phyloP scores from a whole-genome alignment of 2,113 vertebrate genomes.

The Lepus americanus region DNA sequence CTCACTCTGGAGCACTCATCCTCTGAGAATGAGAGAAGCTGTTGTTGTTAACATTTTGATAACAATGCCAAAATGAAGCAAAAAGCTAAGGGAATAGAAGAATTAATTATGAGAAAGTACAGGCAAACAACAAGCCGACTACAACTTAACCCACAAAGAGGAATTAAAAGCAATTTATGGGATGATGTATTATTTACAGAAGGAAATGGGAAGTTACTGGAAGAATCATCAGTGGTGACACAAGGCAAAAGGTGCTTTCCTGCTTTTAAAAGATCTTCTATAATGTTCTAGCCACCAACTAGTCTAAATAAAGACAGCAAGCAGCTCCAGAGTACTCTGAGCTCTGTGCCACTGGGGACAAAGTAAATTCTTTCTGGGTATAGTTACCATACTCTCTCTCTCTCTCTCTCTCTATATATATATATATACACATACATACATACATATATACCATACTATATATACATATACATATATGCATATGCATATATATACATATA shows the following conservation, averaged over 20 bases:
- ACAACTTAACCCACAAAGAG: conserved; percentile 18
- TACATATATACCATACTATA: too few relatives aligned
- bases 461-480: too few relatives aligned
- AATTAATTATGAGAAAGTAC: background rate
- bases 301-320: conserved; percentile 45
- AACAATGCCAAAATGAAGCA: conserved; percentile 16
- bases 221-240: conserved; percentile 27
- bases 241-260: conserved; percentile 34
- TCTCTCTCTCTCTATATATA: too few relatives aligned
- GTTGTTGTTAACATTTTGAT: background rate
- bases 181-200: conserved; percentile 69
- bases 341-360: conserved; percentile 7
- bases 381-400: too few relatives aligned
- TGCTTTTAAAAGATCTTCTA: conserved; percentile 59
- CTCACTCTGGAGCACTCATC: background rate
- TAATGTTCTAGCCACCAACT: background rate
- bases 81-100: conserved; percentile 28
- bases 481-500: too few relatives aligned
- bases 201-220: conserved; percentile 53
- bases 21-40: conserved; percentile 20
- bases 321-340: conserved; percentile 11
- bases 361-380: conserved; percentile 18
- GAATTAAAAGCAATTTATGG: conserved; percentile 60
- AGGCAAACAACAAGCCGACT: conserved; percentile 27
- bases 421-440: too few relatives aligned